Evolutionary conservation across 2,888 invertebrate species (phyloP).

Genomic region (Drosophila kuntzei): DNA sequence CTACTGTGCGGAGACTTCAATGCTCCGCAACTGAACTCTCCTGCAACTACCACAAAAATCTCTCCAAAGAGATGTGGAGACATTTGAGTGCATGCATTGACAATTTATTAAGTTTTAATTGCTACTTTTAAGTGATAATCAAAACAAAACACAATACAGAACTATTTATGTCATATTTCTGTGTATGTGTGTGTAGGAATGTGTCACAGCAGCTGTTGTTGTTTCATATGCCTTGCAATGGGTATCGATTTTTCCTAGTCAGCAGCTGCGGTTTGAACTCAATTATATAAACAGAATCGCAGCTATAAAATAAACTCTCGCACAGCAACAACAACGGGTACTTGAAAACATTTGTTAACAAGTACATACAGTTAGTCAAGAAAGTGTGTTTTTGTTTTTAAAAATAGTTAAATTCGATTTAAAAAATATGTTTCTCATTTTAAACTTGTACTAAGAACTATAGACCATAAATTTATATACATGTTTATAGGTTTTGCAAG

Average conservation of each 20-base stretch:
- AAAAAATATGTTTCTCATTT: no score
- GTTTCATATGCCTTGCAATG: slow-evolving; percentile 28
- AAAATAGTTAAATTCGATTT: no score
- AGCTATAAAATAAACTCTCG: slow-evolving; percentile 1
- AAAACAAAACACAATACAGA: slow-evolving; percentile 19
- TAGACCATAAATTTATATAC: no score
- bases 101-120: slow-evolving; percentile 35
- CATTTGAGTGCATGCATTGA: not conserved
- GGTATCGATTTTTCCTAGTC: slow-evolving; percentile 69
- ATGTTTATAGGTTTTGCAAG: no score
- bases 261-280: slow-evolving; percentile 26
- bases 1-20: no score
- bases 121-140: slow-evolving; percentile 14
- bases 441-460: no score
- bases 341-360: slow-evolving; percentile 31
- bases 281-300: slow-evolving; percentile 66
- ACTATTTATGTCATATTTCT: slow-evolving; percentile 1
- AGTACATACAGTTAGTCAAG: no score
- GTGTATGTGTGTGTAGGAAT: slow-evolving; percentile 53
- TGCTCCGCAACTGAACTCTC: not conserved
- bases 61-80: not conserved
- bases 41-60: not conserved
- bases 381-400: no score
- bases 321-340: not conserved
- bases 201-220: slow-evolving; percentile 72